Evolutionary conservation across 1,140 invertebrate species (phyloP).

Genomic region (Hyposmocoma kahamanoa): DNA sequence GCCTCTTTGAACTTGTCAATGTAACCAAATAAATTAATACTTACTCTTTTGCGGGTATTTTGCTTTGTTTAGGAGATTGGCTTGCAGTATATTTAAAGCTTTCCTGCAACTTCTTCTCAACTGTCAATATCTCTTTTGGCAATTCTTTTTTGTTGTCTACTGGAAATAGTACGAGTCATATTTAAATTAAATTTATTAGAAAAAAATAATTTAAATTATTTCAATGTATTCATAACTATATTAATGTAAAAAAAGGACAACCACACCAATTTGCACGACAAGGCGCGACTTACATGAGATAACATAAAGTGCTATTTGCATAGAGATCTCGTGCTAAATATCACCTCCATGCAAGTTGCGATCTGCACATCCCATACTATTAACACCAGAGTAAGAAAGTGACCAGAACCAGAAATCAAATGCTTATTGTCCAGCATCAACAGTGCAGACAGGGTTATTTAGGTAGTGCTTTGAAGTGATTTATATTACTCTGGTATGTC

Average conservation of each 20-base stretch:
- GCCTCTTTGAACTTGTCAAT: neutral
- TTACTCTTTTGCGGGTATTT: slow-evolving; percentile 29
- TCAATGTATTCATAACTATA: neutral
- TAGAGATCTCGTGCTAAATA: no score
- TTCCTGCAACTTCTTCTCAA: slow-evolving; percentile 48
- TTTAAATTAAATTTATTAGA: neutral
- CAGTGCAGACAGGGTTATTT: no score
- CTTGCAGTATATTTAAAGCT: slow-evolving; percentile 58
- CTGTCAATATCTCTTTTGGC: slow-evolving; percentile 26
- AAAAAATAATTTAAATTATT: neutral
- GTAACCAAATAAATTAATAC: slow-evolving; percentile 4
- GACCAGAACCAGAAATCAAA: no score
- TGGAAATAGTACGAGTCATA: slow-evolving; percentile 24
- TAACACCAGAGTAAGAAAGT: no score
- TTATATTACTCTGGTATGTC: no score
- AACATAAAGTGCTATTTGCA: neutral
- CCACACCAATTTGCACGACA: no score
- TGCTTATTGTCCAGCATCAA: no score
- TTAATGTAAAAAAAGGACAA: slow-evolving; percentile 6
- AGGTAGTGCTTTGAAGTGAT: no score
- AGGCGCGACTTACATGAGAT: neutral
- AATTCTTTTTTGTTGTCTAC: slow-evolving; percentile 42
- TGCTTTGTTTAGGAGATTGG: slow-evolving; percentile 39
- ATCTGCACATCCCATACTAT: no score
- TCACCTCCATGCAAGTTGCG: no score